Percentiles rank a stretch among this genome's conserved stretches.
phyloP scores from a whole-genome alignment of 2,797 vertebrate species.

The Gadopsis bispinosus region DNA sequence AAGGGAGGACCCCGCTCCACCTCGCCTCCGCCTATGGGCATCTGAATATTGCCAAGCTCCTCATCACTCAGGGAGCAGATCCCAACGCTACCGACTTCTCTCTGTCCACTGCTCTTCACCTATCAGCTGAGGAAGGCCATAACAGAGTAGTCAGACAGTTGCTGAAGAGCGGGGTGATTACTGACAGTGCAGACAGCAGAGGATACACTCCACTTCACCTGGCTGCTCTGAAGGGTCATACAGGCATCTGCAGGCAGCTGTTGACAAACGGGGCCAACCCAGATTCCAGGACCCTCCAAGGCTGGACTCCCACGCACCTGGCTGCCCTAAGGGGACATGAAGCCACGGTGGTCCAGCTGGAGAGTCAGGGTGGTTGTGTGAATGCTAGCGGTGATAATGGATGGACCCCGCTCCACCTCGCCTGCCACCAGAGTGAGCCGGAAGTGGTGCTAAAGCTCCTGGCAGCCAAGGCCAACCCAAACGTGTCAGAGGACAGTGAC shows the following conservation, averaged over 20 bases:
- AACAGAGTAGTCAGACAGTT: conserved; percentile 87
- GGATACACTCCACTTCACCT: conserved; percentile 88
- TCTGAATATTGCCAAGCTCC: conserved; percentile 86
- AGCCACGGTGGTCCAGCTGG: conserved; percentile 83
- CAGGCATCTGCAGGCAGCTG: conserved; percentile 89
- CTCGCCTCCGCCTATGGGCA: conserved; percentile 88
- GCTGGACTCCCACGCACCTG: conserved; percentile 90
- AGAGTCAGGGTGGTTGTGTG: conserved; percentile 75
- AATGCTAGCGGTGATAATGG: conserved; percentile 80
- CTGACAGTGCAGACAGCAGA: conserved; percentile 77
- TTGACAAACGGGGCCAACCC: conserved; percentile 79
- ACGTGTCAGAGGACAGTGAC: conserved; percentile 76
- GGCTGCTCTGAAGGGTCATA: conserved; percentile 84
- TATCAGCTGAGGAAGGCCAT: conserved; percentile 87
- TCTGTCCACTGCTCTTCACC: conserved; percentile 85
- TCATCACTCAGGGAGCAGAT: conserved; percentile 85
- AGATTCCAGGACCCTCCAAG: conserved; percentile 82
- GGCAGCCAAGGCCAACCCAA: conserved; percentile 82
- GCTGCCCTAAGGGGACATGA: conserved; percentile 86
- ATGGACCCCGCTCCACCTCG: conserved; percentile 90
- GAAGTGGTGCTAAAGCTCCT: conserved; percentile 82
- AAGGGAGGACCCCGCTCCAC: conserved; percentile 87
- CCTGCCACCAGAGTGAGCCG: conserved; percentile 81
- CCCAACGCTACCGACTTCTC: conserved; percentile 81
- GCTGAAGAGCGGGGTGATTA: conserved; percentile 75